Percentiles rank a stretch among this genome's conserved stretches.
Evolutionary conservation across 2,113 vertebrate genomes (phyloP).

Genomic region (Tretioscincus oriximinensis): DNA sequence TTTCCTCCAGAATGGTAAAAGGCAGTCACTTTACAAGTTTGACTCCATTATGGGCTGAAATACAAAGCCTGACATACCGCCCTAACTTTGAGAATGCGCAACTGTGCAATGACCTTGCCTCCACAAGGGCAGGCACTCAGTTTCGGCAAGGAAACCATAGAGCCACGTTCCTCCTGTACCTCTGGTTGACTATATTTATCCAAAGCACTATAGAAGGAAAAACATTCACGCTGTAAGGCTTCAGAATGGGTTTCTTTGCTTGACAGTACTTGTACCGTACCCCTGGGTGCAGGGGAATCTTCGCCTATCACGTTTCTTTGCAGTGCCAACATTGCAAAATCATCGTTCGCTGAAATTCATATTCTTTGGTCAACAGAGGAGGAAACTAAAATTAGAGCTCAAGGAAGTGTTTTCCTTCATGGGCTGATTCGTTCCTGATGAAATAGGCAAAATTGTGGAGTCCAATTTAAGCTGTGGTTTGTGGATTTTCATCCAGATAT

Average conservation of each 20-base stretch:
- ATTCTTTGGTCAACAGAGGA: not conserved
- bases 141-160: constrained; percentile 57
- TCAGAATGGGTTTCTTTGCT: constrained; percentile 16
- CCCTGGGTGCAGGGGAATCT: not conserved
- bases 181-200: constrained; percentile 40
- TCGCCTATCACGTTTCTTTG: constrained; percentile 44
- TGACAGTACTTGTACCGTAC: constrained; percentile 18
- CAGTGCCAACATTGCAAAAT: constrained; percentile 16
- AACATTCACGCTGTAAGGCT: constrained; percentile 9
- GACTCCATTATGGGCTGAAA: constrained; percentile 64
- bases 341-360: not conserved
- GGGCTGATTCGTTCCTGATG: not conserved
- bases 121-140: constrained; percentile 54
- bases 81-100: constrained; percentile 61
- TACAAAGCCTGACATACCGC: constrained; percentile 58
- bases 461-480: not conserved
- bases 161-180: constrained; percentile 52
- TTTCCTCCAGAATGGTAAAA: constrained; percentile 64
- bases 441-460: not conserved
- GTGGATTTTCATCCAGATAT: too few species aligned
- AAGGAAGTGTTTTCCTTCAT: not conserved
- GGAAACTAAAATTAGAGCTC: not conserved
- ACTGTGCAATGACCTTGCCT: constrained; percentile 68
- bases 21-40: constrained; percentile 68
- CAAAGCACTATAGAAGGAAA: constrained; percentile 47